Evolutionary conservation across 2,888 invertebrate genomes (phyloP), one percentile per base, ranked within the genome.

Genomic region (Labia minor): DNA sequence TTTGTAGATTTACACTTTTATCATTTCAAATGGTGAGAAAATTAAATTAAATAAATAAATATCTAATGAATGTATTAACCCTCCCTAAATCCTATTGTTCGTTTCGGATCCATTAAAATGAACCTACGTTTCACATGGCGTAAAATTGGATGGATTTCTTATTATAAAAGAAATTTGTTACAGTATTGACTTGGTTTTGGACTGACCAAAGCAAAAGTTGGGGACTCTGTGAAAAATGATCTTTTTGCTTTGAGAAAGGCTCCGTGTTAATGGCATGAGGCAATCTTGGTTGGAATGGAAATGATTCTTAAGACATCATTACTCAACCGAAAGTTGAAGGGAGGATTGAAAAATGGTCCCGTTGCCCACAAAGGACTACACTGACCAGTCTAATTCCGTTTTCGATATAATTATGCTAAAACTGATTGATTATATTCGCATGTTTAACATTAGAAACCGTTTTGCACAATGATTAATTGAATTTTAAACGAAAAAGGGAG

Each of bases 131-230:
- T 49, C n/a, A 49, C 16, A 2, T 3, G 49, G 49, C 49, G 49
- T 49, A 49, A 49, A 49, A 49, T 49, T 49, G 49, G 49, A 49
- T 49, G 49, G 49, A 8, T 49, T 49, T 49, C 49, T 49, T 49
- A 49, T 49, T 49, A 49, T 49, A 49, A 49, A 49, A 49, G 49
- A 49, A 49, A 49, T 49, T 49, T 49, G 49, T 49, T 49, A n/a
- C 49, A n/a, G 16, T 49, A 49, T 49, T 49, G 49, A 16, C 49
- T 49, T 49, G 49, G 14, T 49, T 49, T 49, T 49, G 14, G n/a
- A 49, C 49, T 49, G 49, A 49, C 49, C 49, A 49, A 49, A 49
- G 49, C 49, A 49, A 49, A 49, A 49, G 49, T 16, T 26, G 49
- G 49, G 49, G 49, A 49, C 49, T 49, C 49, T 14, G 49, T 49